Evolutionary conservation across 2,113 vertebrate genomes (phyloP).

Genomic region (Protobothrops flavoviridis): DNA sequence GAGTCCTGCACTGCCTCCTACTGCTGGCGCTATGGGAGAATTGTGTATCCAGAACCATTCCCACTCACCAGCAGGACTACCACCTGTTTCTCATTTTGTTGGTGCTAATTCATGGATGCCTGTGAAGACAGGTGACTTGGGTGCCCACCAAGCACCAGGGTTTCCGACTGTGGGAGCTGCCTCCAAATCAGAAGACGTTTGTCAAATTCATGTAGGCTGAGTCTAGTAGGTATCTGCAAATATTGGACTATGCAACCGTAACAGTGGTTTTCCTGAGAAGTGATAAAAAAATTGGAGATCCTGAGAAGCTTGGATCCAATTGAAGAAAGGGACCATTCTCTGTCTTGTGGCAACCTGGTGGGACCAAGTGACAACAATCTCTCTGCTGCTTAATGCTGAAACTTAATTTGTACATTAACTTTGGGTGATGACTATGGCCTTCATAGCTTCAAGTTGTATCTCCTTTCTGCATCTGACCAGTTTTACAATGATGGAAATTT

Average conservation of each 20-base stretch:
- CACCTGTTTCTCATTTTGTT: accelerated
- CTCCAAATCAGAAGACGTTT: conserved; percentile 41
- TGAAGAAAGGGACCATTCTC: not conserved
- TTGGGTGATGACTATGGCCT: not conserved
- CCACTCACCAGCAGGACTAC: not conserved
- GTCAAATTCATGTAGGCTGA: conserved; percentile 52
- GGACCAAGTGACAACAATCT: not conserved
- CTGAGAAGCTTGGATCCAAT: too few species aligned
- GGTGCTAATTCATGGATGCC: conserved; percentile 1
- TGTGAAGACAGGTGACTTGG: not conserved
- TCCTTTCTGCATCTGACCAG: not conserved
- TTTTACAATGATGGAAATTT: not conserved
- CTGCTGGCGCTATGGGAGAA: conserved; percentile 7
- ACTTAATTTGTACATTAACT: not conserved
- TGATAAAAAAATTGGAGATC: not conserved
- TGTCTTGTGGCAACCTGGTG: not conserved
- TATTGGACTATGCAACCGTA: too few species aligned
- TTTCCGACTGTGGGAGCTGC: not conserved
- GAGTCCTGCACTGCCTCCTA: conserved; percentile 25
- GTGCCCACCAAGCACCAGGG: conserved; percentile 1
- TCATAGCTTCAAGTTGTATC: not conserved
- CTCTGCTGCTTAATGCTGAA: not conserved
- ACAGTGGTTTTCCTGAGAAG: not conserved
- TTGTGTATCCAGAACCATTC: not conserved
- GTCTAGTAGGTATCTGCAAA: not conserved